Percentiles rank a stretch among this genome's conserved stretches.
phyloP scores from a whole-genome alignment of 2,888 invertebrate genomes.

The Cosmopolites sordidus region DNA sequence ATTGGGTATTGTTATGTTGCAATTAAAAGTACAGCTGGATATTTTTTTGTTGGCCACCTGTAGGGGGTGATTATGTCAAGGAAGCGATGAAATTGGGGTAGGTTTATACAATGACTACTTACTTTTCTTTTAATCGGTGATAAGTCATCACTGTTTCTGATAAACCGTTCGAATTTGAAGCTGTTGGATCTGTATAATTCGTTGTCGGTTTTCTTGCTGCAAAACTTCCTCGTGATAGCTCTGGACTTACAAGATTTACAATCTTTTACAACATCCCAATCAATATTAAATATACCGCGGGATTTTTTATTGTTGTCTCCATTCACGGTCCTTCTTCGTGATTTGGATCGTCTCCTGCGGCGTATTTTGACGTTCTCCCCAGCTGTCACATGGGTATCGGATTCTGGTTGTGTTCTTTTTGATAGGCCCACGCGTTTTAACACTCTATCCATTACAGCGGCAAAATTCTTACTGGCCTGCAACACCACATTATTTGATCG shows the following conservation, averaged over 20 bases:
- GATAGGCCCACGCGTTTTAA: slow-evolving; percentile 48
- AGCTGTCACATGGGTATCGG: slow-evolving; percentile 33
- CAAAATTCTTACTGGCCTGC: slow-evolving; percentile 38
- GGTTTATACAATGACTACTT: slow-evolving; percentile 28
- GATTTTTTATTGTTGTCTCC: slow-evolving; percentile 41
- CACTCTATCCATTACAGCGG: slow-evolving; percentile 48
- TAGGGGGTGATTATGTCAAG: neutral
- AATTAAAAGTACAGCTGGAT: no score
- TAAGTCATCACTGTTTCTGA: slow-evolving; percentile 61
- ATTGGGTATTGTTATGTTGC: no score
- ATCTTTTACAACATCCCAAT: slow-evolving; percentile 55
- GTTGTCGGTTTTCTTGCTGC: slow-evolving; percentile 73
- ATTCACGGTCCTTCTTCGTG: slow-evolving; percentile 36
- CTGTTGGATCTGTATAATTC: slow-evolving; percentile 83
- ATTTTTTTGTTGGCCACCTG: neutral
- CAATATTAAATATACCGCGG: slow-evolving; percentile 49
- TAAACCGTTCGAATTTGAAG: slow-evolving; percentile 82
- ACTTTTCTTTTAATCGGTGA: slow-evolving; percentile 65
- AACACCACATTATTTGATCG: slow-evolving; percentile 19
- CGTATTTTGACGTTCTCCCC: slow-evolving; percentile 36
- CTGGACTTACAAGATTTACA: slow-evolving; percentile 55
- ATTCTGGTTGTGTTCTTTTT: slow-evolving; percentile 42
- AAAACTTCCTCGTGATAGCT: slow-evolving; percentile 66
- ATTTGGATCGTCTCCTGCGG: slow-evolving; percentile 42
- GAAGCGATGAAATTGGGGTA: no score